Evolutionary conservation across 2,113 vertebrate species (phyloP).

Genomic region (Vulpes ferrilata): DNA sequence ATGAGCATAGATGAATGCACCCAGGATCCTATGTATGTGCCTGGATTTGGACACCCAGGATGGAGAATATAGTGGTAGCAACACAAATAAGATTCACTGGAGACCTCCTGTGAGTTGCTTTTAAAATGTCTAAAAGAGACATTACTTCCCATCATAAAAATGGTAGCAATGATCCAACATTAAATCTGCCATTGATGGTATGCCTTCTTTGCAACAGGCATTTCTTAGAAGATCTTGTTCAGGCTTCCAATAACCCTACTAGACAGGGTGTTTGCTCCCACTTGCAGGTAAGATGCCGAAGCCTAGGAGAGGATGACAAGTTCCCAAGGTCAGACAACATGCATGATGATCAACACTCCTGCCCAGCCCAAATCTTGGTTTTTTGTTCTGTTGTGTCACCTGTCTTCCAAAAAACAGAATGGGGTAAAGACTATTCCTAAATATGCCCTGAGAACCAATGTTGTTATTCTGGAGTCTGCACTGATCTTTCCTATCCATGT

Average conservation of each 20-base stretch:
- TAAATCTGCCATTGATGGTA: background rate
- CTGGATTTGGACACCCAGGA: background rate
- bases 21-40: background rate
- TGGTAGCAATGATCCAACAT: background rate
- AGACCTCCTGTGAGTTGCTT: background rate
- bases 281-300: background rate
- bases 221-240: background rate
- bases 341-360: background rate
- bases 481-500: background rate
- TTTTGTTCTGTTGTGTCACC: background rate
- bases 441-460: background rate
- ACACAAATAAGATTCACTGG: background rate
- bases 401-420: background rate
- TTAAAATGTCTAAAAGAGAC: background rate
- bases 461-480: background rate
- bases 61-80: background rate
- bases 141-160: background rate
- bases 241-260: background rate
- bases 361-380: background rate
- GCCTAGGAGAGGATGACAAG: background rate
- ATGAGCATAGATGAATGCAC: background rate
- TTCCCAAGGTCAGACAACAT: background rate
- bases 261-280: background rate
- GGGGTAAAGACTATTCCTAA: background rate
- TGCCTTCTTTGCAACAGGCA: background rate